A percentile compares a stretch with the other conserved stretches of the same genome.
Conservation (phyloP, 2,113 vertebrate species). For the Nettapus auritus region DNA sequence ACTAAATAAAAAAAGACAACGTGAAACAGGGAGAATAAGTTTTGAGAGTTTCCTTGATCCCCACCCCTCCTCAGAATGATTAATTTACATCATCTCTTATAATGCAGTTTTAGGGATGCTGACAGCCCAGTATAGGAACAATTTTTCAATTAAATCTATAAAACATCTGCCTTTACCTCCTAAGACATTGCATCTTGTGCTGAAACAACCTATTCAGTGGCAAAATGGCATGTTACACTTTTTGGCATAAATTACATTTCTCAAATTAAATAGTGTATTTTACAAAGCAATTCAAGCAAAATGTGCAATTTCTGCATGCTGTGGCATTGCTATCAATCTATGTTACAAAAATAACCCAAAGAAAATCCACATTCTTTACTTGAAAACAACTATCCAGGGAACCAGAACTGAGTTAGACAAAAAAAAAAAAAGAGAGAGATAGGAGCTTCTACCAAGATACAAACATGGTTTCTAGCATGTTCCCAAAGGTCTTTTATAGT, state of each 20-base stretch:
- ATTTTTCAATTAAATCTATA: constrained; percentile 27
- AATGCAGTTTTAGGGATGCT: constrained; percentile 69
- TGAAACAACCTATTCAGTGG: constrained; percentile 61
- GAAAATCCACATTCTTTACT: constrained; percentile 17
- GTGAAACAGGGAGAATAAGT: constrained; percentile 59
- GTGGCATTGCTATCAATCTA: constrained; percentile 58
- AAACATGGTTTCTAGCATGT: background rate
- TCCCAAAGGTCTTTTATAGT: background rate
- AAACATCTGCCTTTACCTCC: background rate
- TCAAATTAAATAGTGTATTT: constrained; percentile 74
- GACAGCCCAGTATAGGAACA: constrained; percentile 63
- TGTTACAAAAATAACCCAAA: constrained; percentile 58
- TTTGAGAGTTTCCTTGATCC: constrained; percentile 64
- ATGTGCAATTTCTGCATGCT: constrained; percentile 78
- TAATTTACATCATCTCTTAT: constrained; percentile 56
- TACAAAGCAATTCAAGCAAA: constrained; percentile 74
- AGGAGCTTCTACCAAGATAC: background rate
- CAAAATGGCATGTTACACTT: constrained; percentile 64
- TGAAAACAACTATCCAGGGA: constrained; percentile 32
- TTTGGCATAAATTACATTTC: constrained; percentile 76
- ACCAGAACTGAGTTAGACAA: constrained; percentile 8
- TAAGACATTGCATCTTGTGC: constrained; percentile 65
- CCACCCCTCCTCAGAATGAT: constrained; percentile 56
- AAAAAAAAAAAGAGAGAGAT: background rate
- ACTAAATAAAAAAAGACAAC: constrained; percentile 69